These are phyloP conservation scores for Kryptolebias marmoratus DNA, from an alignment of 2,113 vertebrate genomes.

Conservation along the genomic window DNA sequence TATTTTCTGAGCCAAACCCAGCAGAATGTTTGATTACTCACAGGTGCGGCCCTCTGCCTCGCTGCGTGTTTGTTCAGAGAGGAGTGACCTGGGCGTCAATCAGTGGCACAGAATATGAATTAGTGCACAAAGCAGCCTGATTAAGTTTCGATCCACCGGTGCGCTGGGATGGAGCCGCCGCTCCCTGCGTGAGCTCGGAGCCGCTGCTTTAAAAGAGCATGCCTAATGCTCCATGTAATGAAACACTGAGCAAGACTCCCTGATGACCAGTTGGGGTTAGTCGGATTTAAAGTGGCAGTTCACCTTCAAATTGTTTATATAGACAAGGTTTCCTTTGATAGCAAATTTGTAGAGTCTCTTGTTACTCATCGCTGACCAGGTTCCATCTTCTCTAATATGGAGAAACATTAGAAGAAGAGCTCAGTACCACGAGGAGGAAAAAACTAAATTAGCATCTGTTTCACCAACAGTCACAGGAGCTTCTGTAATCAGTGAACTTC, in stretches of 20 bases:
- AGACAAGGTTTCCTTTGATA: constrained; percentile 25
- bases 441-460: too few relatives aligned
- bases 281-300: constrained; percentile 47
- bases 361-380: not conserved
- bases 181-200: constrained; percentile 29
- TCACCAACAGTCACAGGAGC: too few relatives aligned
- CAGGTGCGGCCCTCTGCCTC: constrained; percentile 39
- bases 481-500: too few relatives aligned
- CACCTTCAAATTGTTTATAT: constrained; percentile 39
- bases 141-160: constrained; percentile 71
- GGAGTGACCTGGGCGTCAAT: constrained; percentile 42
- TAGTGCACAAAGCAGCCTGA: constrained; percentile 60
- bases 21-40: constrained; percentile 60
- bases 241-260: constrained; percentile 58
- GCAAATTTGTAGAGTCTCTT: constrained; percentile 10
- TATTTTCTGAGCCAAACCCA: constrained; percentile 35
- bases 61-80: constrained; percentile 60
- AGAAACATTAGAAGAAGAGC: too few relatives aligned
- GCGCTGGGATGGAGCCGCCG: constrained; percentile 11
- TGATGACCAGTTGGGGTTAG: constrained; percentile 49
- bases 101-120: constrained; percentile 58
- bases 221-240: constrained; percentile 72
- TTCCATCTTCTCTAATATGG: not conserved
- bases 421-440: too few relatives aligned
- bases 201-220: constrained; percentile 45